phyloP scores from a whole-genome alignment of 2,113 vertebrate genomes.

The Bombycilla garrulus region DNA sequence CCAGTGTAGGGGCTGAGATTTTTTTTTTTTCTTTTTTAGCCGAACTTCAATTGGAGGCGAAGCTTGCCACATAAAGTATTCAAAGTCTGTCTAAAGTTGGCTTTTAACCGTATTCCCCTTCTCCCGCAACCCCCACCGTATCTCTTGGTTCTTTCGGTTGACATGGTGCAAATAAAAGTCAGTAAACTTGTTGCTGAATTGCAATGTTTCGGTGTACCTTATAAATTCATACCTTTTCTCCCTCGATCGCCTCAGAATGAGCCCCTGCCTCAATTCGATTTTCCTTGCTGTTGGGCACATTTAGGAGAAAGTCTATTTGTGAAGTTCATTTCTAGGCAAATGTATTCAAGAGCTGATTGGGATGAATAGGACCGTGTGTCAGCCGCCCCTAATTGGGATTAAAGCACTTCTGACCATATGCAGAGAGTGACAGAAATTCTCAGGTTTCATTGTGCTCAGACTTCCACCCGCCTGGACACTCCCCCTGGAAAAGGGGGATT shows the following conservation, averaged over 20 bases:
- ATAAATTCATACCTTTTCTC: conserved; percentile 99
- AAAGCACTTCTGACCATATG: conserved; percentile 97
- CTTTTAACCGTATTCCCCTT: conserved; percentile 80
- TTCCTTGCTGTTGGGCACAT: conserved; percentile 95
- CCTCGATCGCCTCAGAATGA: conserved; percentile 87
- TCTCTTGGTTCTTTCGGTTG: conserved; percentile 89
- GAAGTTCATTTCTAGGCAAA: conserved; percentile 99
- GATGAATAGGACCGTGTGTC: conserved; percentile 98
- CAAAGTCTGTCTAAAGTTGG: conserved; percentile 84
- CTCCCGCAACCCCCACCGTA: conserved; percentile 71
- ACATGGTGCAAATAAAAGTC: conserved; percentile 91
- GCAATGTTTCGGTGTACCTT: conserved; percentile 97
- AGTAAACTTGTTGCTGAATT: conserved; percentile 89
- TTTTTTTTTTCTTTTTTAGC: neutral
- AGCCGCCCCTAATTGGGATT: conserved; percentile 99
- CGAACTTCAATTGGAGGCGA: conserved; percentile 68
- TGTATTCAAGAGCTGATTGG: conserved; percentile 91
- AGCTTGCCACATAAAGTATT: conserved; percentile 82
- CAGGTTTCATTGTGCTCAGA: conserved; percentile 89
- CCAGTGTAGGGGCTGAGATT: conserved; percentile 2
- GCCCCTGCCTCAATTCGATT: conserved; percentile 92
- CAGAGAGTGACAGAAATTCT: conserved; percentile 94
- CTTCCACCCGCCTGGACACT: conserved; percentile 84
- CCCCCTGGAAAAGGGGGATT: conserved; percentile 61
- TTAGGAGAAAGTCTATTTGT: conserved; percentile 92